Percentiles rank a stretch among this genome's conserved stretches.
Evolutionary conservation across 2,797 vertebrate genomes (phyloP).

Genomic region (Choloepus didactylus): DNA sequence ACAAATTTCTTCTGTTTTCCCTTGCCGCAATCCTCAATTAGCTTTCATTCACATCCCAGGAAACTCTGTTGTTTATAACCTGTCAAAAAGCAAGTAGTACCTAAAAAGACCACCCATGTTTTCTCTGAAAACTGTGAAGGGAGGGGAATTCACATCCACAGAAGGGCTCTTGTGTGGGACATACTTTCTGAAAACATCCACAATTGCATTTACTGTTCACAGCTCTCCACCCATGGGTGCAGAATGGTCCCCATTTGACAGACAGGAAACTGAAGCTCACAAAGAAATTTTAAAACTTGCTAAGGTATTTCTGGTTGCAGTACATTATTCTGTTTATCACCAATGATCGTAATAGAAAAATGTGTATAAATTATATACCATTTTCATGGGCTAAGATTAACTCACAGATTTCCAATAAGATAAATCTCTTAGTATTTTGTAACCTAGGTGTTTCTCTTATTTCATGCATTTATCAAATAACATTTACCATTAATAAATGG

Average conservation of each 20-base stretch:
- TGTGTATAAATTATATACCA: neutral
- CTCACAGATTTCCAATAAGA: neutral
- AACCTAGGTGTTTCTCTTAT: neutral
- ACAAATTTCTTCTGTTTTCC: constrained; percentile 63
- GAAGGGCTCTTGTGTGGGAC: neutral
- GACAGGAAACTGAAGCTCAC: neutral
- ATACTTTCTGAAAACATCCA: neutral
- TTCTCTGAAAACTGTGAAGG: constrained; percentile 21
- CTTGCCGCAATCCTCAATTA: constrained; percentile 52
- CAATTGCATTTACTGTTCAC: neutral
- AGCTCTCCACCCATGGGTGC: neutral
- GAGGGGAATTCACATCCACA: neutral
- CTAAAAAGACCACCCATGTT: constrained; percentile 47
- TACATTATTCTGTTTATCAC: constrained; percentile 4
- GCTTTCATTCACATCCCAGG: neutral
- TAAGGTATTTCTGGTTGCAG: neutral
- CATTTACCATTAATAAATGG: neutral
- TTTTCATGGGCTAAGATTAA: neutral
- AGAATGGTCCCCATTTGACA: neutral
- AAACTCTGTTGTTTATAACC: constrained; percentile 59
- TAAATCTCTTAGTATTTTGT: neutral
- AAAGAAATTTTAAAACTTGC: neutral
- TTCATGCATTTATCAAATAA: constrained; percentile 11
- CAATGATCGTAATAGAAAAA: neutral
- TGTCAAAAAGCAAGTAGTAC: constrained; percentile 24